Base-by-base conservation (phyloP, 1,140 invertebrate genomes). In the Heliconius nattereri region DNA sequence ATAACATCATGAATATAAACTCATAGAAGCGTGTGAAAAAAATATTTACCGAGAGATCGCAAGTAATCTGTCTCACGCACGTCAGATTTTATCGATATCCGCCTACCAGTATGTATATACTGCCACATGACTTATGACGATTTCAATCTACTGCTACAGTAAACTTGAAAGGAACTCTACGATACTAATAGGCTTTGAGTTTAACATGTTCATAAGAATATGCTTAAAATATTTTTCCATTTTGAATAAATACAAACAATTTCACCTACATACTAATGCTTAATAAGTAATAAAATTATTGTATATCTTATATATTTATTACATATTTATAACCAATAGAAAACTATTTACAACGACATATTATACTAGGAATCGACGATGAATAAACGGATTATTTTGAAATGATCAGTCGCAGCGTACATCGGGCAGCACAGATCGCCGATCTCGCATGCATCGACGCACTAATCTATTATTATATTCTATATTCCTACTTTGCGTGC, bases 41-140 rank as follows among this genome's bases (percentile, higher is more conserved):
- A 79, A 73, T 81, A 73, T 79, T 84, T 71, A 49, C 83, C 57
- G 52, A 57, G 70, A 78, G 75, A 81, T 80, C 78, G 83, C 80
- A 35, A 75, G 74, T 73, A 76, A 84, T 84, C 82, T 66, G 70
- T 78, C 80, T 84, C 83, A 81, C 80, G 83, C 75, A 81, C 78
- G 32, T 45, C 66, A 71, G 80, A 84, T 84, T 74, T 79, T 78
- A 84, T 84, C 83, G 75, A 75, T 81, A 75, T 78, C 77, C 80
- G 72, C 75, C 78, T 78, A 79, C 79, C 72, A 40, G 73, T 66
- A 0, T 1, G 40, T 45, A 32, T 3, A 3, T 32, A 35, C 32
- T 35, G 32, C 60, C 72, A 76, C 60, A 75, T 81, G 80, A 73
- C 75, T 84, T 81, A 77, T 81, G 79, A 74, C 54, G 76, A 78